phyloP scores from a whole-genome alignment of 2,888 invertebrate genomes.

The Loripinus fragilis region DNA sequence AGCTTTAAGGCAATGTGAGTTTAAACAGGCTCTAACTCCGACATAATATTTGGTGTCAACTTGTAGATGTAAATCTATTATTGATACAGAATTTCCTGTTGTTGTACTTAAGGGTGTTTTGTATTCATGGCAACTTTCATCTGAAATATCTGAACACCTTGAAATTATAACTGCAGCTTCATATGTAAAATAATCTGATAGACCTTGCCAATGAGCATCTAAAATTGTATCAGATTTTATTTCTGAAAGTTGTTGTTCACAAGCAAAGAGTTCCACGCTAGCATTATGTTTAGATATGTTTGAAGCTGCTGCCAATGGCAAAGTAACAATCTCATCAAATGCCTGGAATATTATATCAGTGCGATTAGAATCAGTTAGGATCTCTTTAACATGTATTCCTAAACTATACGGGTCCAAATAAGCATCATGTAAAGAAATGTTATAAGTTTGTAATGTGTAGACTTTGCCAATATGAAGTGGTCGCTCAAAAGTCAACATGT shows the following conservation, averaged over 20 bases:
- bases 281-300: background rate
- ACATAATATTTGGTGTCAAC: background rate
- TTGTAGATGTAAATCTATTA: background rate
- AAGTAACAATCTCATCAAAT: no score
- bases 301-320: no score
- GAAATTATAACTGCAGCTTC: background rate
- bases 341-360: no score
- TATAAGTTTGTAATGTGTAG: background rate
- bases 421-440: background rate
- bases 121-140: background rate
- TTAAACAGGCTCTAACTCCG: slow-evolving; percentile 16
- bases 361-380: no score
- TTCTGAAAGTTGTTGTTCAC: background rate
- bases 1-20: background rate
- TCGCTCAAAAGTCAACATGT: background rate
- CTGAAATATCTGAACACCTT: background rate
- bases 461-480: background rate
- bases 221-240: no score
- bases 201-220: background rate
- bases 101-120: background rate
- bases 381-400: no score
- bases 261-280: background rate
- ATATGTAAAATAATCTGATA: slow-evolving; percentile 7
- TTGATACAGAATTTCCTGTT: background rate
- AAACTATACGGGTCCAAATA: background rate